These are phyloP conservation scores for Prunella strophiata DNA, from an alignment of 2,797 vertebrate species.

Conservation along the genomic window DNA sequence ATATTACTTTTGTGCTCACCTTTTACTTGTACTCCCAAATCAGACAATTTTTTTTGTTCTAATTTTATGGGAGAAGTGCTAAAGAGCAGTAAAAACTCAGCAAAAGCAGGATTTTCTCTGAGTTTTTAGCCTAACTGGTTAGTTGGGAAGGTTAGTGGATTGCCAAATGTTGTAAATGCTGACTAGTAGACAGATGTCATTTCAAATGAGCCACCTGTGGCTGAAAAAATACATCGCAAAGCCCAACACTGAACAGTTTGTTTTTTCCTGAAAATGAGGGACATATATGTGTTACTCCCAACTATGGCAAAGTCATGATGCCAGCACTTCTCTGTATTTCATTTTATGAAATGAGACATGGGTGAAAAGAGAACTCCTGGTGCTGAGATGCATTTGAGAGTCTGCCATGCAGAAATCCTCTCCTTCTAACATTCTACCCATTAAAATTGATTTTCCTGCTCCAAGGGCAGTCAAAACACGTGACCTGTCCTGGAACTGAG, in stretches of 20 bases:
- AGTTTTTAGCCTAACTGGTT: background rate
- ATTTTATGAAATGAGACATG: background rate
- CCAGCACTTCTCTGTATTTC: background rate
- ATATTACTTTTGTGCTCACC: background rate
- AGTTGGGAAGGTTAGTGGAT: background rate
- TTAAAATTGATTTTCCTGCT: background rate
- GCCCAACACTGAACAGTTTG: background rate
- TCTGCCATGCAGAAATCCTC: background rate
- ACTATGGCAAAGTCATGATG: background rate
- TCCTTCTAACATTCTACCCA: background rate
- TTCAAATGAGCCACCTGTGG: background rate
- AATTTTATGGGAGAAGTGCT: background rate
- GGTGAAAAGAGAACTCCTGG: background rate
- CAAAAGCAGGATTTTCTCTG: background rate
- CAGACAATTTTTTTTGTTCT: background rate
- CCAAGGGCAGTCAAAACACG: fast-evolving
- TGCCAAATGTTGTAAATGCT: background rate
- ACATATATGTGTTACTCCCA: background rate
- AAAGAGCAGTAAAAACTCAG: background rate
- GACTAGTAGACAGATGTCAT: background rate
- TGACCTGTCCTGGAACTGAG: background rate
- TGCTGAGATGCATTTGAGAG: background rate
- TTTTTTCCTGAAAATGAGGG: background rate
- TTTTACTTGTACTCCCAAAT: background rate
- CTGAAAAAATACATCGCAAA: background rate